A percentile compares a stretch with the other conserved stretches of the same genome.
phyloP scores from a whole-genome alignment of 2,888 invertebrate species.

The Stomorhina lunata region DNA sequence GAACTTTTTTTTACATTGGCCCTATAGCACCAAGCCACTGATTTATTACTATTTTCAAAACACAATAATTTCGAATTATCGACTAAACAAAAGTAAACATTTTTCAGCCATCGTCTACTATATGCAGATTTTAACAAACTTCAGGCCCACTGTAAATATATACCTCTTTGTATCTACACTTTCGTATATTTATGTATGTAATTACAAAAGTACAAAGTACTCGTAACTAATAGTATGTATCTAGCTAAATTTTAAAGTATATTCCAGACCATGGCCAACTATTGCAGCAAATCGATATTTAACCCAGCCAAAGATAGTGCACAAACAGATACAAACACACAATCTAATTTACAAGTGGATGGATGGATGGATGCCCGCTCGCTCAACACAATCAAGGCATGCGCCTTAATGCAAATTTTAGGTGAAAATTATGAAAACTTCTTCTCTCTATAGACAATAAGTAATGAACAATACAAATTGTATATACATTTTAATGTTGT shows the following conservation, averaged over 20 bases:
- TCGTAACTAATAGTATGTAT: constrained; percentile 36
- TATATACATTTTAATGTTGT: not conserved
- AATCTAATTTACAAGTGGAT: constrained; percentile 9
- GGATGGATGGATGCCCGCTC: not conserved
- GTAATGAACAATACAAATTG: not conserved
- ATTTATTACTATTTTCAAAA: too few relatives aligned
- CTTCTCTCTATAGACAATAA: not conserved
- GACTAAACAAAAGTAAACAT: too few relatives aligned
- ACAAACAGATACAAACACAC: constrained; percentile 1
- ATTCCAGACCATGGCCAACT: constrained; percentile 75
- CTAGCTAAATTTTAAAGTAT: constrained; percentile 11
- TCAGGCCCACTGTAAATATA: not conserved
- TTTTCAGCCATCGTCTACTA: too few relatives aligned
- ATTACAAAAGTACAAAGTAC: not conserved
- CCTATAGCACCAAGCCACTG: too few relatives aligned
- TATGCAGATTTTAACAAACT: too few relatives aligned
- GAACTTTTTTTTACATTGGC: too few relatives aligned
- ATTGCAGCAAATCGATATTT: constrained; percentile 69
- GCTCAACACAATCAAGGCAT: not conserved
- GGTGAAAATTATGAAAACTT: not conserved
- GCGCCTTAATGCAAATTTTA: not conserved
- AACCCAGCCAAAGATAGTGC: constrained; percentile 67
- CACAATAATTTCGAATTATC: too few relatives aligned
- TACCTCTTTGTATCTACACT: not conserved
- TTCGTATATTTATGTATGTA: constrained; percentile 12